phyloP scores from a whole-genome alignment of 2,113 vertebrate genomes.

The Tachuris rubrigastra region DNA sequence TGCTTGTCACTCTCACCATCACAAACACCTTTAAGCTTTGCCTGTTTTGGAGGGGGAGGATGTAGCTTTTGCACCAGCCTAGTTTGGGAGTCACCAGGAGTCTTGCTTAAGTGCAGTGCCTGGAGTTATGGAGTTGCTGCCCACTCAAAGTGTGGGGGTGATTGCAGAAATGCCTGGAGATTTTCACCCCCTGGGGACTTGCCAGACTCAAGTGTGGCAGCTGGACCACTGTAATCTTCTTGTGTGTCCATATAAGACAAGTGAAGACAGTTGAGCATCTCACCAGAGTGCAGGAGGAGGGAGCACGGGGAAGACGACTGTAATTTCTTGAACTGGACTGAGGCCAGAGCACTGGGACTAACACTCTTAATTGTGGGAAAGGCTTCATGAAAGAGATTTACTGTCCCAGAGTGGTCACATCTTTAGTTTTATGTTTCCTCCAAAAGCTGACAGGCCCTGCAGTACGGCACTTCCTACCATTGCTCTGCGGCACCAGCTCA shows the following conservation, averaged over 20 bases:
- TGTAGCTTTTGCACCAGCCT: neutral
- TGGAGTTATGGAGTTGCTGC: rapidly evolving
- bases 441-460: conserved; percentile 9
- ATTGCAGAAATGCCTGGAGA: neutral
- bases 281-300: neutral
- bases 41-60: neutral
- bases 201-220: neutral
- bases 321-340: conserved; percentile 25
- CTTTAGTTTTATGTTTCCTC: conserved; percentile 67
- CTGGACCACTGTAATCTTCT: rapidly evolving
- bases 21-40: neutral
- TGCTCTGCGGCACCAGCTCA: neutral
- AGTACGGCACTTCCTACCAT: neutral
- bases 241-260: neutral
- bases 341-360: conserved; percentile 27
- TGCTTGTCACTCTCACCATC: neutral
- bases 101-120: neutral
- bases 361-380: conserved; percentile 64
- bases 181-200: neutral
- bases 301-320: neutral
- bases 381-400: conserved; percentile 62
- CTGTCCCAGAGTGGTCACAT: conserved; percentile 66
- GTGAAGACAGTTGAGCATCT: neutral
- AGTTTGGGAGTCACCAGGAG: neutral
- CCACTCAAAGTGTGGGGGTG: neutral